These are phyloP conservation scores for Phrynocephalus forsythii DNA, from an alignment of 2,797 vertebrate species.

Conservation along the genomic window DNA sequence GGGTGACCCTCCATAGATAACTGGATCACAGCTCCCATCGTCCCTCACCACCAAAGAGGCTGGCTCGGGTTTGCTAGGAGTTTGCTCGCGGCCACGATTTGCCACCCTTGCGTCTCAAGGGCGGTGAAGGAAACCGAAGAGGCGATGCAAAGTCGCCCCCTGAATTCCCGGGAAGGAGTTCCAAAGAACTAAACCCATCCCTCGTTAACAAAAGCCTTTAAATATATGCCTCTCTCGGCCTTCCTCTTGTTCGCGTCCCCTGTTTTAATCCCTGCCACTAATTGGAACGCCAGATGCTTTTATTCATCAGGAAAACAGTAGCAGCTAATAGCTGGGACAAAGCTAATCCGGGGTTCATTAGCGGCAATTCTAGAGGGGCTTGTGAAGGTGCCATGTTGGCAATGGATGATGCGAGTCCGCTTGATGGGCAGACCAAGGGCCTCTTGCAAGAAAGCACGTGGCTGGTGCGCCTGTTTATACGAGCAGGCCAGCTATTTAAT, in stretches of 20 bases:
- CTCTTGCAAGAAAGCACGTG: not conserved
- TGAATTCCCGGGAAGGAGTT: too few species aligned
- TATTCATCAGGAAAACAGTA: not conserved
- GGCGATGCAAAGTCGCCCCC: too few species aligned
- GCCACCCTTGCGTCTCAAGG: too few species aligned
- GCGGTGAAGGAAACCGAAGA: too few species aligned
- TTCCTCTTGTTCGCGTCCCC: not conserved
- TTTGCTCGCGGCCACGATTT: too few species aligned
- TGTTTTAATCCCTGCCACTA: not conserved
- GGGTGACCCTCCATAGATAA: too few species aligned
- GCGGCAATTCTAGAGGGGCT: constrained; percentile 4
- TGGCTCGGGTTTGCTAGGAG: too few species aligned
- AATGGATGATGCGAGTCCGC: not conserved
- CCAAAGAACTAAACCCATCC: not conserved
- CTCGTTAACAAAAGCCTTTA: not conserved
- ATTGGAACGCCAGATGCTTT: constrained; percentile 8
- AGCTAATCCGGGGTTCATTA: not conserved
- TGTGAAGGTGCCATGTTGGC: not conserved
- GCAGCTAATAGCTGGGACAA: not conserved
- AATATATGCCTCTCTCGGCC: not conserved
- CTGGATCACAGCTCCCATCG: too few species aligned
- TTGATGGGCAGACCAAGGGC: too few species aligned
- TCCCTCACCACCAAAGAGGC: too few species aligned
- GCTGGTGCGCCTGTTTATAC: not conserved
- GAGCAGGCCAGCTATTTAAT: not conserved